These are phyloP conservation scores for Leptura quadrifasciata DNA, from an alignment of 2,888 invertebrate genomes.

Conservation along the genomic window DNA sequence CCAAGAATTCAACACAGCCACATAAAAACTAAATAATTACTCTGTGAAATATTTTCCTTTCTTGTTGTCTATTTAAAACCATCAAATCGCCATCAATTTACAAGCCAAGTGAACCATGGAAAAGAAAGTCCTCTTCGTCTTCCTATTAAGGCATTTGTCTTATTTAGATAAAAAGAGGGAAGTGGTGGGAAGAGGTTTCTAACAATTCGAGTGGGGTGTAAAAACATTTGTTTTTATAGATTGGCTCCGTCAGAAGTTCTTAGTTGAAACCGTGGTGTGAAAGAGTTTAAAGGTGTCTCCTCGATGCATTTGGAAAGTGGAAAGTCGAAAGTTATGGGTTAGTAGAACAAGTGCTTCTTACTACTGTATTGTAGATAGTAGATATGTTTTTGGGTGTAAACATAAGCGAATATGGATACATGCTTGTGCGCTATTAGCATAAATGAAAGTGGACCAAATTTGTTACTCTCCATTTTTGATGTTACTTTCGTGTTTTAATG, in stretches of 20 bases:
- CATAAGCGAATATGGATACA: background rate
- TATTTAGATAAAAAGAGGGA: constrained; percentile 22
- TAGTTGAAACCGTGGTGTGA: constrained; percentile 31
- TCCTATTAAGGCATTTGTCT: constrained; percentile 39
- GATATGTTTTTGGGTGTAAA: constrained; percentile 5
- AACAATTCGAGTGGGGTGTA: constrained; percentile 26
- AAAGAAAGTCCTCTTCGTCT: constrained; percentile 39
- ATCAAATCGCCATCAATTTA: constrained; percentile 21
- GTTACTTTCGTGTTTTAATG: background rate
- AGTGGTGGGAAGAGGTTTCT: constrained; percentile 32
- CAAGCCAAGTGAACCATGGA: constrained; percentile 24
- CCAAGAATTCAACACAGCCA: background rate
- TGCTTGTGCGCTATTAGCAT: constrained; percentile 12
- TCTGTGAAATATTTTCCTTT: background rate
- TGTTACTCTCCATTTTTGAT: constrained; percentile 28
- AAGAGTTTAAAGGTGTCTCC: constrained; percentile 20
- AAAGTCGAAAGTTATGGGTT: constrained; percentile 35
- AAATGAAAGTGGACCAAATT: constrained; percentile 23
- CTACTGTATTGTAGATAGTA: constrained; percentile 4
- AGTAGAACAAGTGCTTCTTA: constrained; percentile 24
- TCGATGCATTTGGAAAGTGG: constrained; percentile 31
- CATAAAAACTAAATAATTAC: background rate
- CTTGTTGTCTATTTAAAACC: background rate
- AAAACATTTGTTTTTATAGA: constrained; percentile 37
- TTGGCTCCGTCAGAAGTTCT: background rate